These are phyloP conservation scores for Galleria mellonella DNA, from an alignment of 1,140 invertebrate species.

Conservation along the genomic window DNA sequence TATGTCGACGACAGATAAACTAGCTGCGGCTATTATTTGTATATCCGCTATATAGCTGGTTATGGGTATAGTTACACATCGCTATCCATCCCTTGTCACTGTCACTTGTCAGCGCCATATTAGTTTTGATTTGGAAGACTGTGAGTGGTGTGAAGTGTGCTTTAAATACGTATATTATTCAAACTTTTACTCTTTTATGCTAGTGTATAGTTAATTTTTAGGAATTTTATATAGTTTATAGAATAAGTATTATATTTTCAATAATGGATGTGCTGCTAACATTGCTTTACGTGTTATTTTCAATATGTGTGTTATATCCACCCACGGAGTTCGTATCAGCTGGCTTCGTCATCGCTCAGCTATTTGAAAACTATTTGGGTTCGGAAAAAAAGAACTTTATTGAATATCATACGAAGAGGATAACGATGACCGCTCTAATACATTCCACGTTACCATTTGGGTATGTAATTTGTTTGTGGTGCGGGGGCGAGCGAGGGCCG, in stretches of 20 bases:
- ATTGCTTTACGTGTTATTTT: slow-evolving; percentile 81
- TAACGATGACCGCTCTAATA: slow-evolving; percentile 78
- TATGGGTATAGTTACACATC: no score
- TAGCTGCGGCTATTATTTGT: no score
- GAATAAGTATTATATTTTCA: background rate
- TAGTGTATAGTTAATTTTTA: no score
- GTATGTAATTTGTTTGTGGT: slow-evolving; percentile 75
- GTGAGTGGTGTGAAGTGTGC: no score
- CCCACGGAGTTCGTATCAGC: slow-evolving; percentile 84
- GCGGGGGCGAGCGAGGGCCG: slow-evolving; percentile 31
- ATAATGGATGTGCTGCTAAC: slow-evolving; percentile 75
- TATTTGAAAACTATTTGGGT: slow-evolving; percentile 79
- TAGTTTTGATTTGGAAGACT: no score
- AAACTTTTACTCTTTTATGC: no score
- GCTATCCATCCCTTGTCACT: no score
- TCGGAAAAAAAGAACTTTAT: slow-evolving; percentile 82
- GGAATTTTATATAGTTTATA: no score
- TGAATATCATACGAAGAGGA: slow-evolving; percentile 82
- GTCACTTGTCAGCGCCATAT: no score
- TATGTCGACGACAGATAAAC: no score
- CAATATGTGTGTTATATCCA: slow-evolving; percentile 83
- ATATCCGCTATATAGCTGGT: no score
- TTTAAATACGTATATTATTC: no score
- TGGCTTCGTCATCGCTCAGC: slow-evolving; percentile 81
- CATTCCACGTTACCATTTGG: slow-evolving; percentile 82